phyloP scores from a whole-genome alignment of 1,140 invertebrate species.

The Solenopsis fugax region DNA sequence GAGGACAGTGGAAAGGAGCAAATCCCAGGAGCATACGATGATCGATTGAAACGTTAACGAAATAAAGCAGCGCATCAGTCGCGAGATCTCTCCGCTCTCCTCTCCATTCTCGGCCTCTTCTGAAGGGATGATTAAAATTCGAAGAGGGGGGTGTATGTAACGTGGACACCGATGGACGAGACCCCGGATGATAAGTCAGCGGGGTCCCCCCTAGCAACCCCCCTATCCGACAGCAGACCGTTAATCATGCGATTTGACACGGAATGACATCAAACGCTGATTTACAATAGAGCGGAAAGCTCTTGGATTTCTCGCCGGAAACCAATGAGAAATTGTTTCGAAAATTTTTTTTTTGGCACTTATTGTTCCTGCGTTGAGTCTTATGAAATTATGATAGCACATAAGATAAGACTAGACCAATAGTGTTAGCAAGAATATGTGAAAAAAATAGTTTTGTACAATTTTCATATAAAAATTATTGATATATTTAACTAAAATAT shows the following conservation, averaged over 20 bases:
- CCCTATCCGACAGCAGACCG: conserved; percentile 73
- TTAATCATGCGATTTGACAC: conserved; percentile 83
- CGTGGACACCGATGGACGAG: conserved; percentile 47
- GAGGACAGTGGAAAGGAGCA: conserved; percentile 33
- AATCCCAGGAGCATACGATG: conserved; percentile 71
- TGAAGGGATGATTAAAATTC: conserved; percentile 81
- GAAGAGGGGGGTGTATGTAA: conserved; percentile 60
- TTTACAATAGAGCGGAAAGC: conserved; percentile 77
- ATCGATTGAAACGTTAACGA: conserved; percentile 81
- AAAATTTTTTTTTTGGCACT: neutral
- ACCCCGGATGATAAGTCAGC: conserved; percentile 61
- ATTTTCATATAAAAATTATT: neutral
- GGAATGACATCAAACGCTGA: conserved; percentile 82
- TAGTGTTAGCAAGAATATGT: neutral
- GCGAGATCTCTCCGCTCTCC: conserved; percentile 72
- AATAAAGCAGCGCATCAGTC: conserved; percentile 77
- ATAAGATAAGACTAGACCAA: neutral
- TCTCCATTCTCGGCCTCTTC: conserved; percentile 46
- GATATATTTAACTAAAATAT: neutral
- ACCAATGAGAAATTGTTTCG: conserved; percentile 65
- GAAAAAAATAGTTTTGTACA: neutral
- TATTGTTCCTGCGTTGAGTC: neutral
- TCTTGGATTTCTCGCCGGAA: conserved; percentile 73
- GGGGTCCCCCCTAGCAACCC: conserved; percentile 68
- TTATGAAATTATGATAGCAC: neutral